Evolutionary conservation across 2,888 invertebrate species (phyloP), one percentile per base, ranked within the genome.

Genomic region (Magallana nippona): DNA sequence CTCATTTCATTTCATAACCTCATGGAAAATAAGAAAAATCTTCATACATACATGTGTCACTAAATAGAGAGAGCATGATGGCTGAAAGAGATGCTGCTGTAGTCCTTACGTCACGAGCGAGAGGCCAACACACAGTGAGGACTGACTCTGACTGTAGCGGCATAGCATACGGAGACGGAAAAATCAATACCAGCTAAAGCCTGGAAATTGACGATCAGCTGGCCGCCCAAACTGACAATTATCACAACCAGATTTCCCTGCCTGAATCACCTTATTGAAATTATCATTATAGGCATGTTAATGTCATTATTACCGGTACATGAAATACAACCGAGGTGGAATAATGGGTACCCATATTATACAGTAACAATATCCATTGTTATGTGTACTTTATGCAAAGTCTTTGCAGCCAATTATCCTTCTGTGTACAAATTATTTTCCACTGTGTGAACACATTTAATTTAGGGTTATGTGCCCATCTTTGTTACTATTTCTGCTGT

Each of bases 1-100:
- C 8, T 44, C 5, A 44, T 44, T 44, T 44, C 15, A 60, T 19
- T 1, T 17, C 71, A 71, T 13, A 71, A 71, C 22, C 60, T 60
- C 17, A 60, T 60, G 60, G 71, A 71, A 27, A 5, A 27, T 27
- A 71, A 71, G 71, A 71, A 71, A 44, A 44, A 44, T 44, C 10
- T 13, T 10, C 15, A 71, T 71, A 71, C 71, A 15, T 71, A 71
- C 71, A 71, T 13, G 71, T 71, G 71, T 71, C 71, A 71, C 71
- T 71, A 17, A 71, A 71, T 10, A 71, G 32, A 17, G 71, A 71
- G 11, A 71, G 71, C 71, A 71, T 71, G 27, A 71, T 71, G 71
- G 71, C 71, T 71, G 71, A 27, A 71, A 27, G 27, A 32, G 44
- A 44, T 8, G 44, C 44, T 44, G 11, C 27, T 71, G 13, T 32